Evolutionary conservation across 2,888 invertebrate species (phyloP), one percentile per base, ranked within the genome.

Genomic region (Notodonta dromedarius): DNA sequence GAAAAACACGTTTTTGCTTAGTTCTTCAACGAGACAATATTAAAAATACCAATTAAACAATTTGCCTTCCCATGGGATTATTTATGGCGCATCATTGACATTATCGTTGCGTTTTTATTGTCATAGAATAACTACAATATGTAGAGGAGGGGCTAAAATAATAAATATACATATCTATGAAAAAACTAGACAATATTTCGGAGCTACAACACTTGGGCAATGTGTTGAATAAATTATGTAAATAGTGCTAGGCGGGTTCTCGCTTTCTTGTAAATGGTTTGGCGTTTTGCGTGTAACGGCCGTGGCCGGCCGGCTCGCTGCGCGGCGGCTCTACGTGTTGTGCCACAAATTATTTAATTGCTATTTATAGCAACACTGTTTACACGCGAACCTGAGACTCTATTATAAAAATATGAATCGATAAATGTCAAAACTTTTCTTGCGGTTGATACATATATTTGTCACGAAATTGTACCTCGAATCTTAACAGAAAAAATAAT

Each of bases 241-340:
- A 91, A 93, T 93, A 88, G 73, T 84, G 78, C 80, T 80, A 87
- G 88, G 88, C 83, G 87, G 88, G 87, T 85, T 89, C 88, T 90
- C 87, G 90, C 90, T 93, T 91, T 89, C 89, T 90, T 87, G 89
- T 90, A 91, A 91, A 92, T 91, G 90, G 88, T 90, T 90, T 90
- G 88, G 83, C 88, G 89, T 89, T 91, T 89, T 85, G 80, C 80
- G 80, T 85, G 82, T 90, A 90, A 90, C 90, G 85, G 88, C 82
- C 78, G 81, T 60, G 62, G 69, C 55, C 61, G 62, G 72, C 70
- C 70, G 71, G 80, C 71, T 79, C 82, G 85, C 82, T 86, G 86
- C 84, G 85, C 82, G 72, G 70, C 70, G 71, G 80, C 80, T 81
- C 81, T 78, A 80, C 82, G 82, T 83, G 81, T 86, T 85, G 82